Evolutionary conservation across 2,113 vertebrate species (phyloP), one percentile per base, ranked within the genome.

Genomic region (Anguilla japonica): DNA sequence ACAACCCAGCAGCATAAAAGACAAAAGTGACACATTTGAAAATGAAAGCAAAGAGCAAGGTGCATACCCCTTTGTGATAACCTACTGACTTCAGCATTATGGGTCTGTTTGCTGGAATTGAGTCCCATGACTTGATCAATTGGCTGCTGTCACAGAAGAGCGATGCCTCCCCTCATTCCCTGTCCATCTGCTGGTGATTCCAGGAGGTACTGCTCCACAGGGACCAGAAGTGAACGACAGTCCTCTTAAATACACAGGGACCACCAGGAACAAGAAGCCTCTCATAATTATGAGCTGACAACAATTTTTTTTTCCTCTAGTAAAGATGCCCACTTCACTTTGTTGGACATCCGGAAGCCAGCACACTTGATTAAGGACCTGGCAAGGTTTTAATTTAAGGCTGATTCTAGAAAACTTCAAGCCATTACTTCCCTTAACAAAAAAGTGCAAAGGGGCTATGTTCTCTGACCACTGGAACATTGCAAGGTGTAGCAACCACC

Each of bases 81-180:
- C 97, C 97, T 97, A 95, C 96, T 98, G 97, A 98, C 97, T 98
- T 95, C 89, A 86, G 95, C 95, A 98, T 97, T 97, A 97, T 96
- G 97, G 96, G 95, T 94, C 95, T 96, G 95, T 95, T 96, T 95
- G 94, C 95, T 87, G 93, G 95, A 97, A 96, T 96, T 96, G 95
- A 94, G 91, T 95, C 95, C 96, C 97, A 96, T 95, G 96, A 97
- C 96, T 96, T 97, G 96, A 96, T 97, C 93, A 95, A 97, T 96
- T 96, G 95, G 94, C 90, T 96, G 95, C 94, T 97, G 97, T 98
- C 97, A 97, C 92, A 80, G 94, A 95, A 95, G 95, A 96, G 94
- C 96, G 97, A 97, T 97, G 95, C 53, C 34, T 16, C 75, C 50
- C 41, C 43, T 9, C 20, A 39, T 40, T 50, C 84, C 46, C 83